phyloP scores from a whole-genome alignment of 2,888 invertebrate genomes.

The Pseudococcus viburni region DNA sequence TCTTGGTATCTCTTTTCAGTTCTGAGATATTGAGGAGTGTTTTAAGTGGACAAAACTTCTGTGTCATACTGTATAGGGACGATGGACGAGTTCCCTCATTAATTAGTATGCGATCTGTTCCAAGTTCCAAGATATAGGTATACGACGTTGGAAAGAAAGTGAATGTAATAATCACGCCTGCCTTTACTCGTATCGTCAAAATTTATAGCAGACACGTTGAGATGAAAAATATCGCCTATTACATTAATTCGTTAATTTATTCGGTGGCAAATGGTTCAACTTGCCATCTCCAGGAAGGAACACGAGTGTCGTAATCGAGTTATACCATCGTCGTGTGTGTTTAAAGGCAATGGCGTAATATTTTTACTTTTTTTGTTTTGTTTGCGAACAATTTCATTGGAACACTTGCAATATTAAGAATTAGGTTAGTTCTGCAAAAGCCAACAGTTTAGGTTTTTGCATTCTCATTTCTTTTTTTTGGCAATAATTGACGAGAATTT shows the following conservation, averaged over 20 bases:
- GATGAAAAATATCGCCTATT: background rate
- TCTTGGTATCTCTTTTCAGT: no score
- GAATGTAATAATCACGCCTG: slow-evolving; percentile 28
- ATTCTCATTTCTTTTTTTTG: background rate
- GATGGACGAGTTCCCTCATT: background rate
- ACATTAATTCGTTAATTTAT: slow-evolving; percentile 48
- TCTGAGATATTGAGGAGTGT: no score
- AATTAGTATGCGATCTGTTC: background rate
- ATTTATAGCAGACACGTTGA: background rate
- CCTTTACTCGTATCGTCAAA: background rate
- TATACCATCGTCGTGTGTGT: slow-evolving; percentile 11
- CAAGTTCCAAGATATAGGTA: background rate
- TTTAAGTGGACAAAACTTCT: no score
- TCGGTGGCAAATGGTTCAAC: slow-evolving; percentile 18
- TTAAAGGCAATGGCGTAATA: slow-evolving; percentile 15
- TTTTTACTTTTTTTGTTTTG: slow-evolving; percentile 9
- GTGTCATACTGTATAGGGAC: no score
- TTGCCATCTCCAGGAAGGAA: slow-evolving; percentile 53
- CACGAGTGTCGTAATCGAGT: slow-evolving; percentile 45
- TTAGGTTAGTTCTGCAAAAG: background rate
- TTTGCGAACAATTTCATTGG: slow-evolving; percentile 31
- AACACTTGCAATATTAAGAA: background rate
- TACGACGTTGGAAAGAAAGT: background rate
- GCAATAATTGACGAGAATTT: background rate
- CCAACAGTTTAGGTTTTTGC: background rate